Evolutionary conservation across 1,140 invertebrate genomes (phyloP), one percentile per base, ranked within the genome.

Genomic region (Megalonaias nervosa): DNA sequence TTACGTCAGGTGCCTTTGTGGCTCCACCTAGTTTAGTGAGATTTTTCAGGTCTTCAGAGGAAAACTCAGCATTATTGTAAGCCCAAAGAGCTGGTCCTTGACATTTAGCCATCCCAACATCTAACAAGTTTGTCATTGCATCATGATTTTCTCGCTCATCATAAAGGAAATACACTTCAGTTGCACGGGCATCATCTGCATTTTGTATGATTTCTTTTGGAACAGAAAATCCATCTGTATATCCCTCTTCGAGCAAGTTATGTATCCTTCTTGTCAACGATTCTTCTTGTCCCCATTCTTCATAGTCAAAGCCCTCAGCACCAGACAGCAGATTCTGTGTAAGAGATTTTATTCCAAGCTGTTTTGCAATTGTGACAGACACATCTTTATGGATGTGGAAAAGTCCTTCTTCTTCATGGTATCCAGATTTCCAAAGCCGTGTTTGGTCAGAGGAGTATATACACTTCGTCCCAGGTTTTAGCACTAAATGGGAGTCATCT

Each of bases 131-230:
- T 31, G 78, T 81, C 61, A 66, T 66, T 9, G 70, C 67, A 70
- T 87, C 67, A 64, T 81, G 67, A 74, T 87, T 86, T 67, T 79
- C 73, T 74, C 86, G 60, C 70, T 87, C 86, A 62, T 86, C 88
- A 38, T 83, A 75, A 56, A 89, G 84, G 74, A 90, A 89, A n/a
- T 72, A 60, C 2, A 88, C 81, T 73, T 80, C 77, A 15, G 82
- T 85, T 12, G 86, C 86, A 56, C 82, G 79, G 38, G 87, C 86
- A 82, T 89, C 88, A 71, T 86, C 87, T 38, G 88, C 84, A 71
- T 96, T 88, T 69, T 88, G 86, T 23, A 87, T 75, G 17, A 86
- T 71, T 75, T 88, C 87, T 70, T 87, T 87, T 11, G 85, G 73
- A 55, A 88, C 79, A 60, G 84, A 78, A 38, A 85, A 78, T 23